A percentile compares a stretch with the other conserved stretches of the same genome.
These are phyloP conservation scores for Merluccius polli DNA, from an alignment of 2,797 vertebrate species.

Conservation along the genomic window DNA sequence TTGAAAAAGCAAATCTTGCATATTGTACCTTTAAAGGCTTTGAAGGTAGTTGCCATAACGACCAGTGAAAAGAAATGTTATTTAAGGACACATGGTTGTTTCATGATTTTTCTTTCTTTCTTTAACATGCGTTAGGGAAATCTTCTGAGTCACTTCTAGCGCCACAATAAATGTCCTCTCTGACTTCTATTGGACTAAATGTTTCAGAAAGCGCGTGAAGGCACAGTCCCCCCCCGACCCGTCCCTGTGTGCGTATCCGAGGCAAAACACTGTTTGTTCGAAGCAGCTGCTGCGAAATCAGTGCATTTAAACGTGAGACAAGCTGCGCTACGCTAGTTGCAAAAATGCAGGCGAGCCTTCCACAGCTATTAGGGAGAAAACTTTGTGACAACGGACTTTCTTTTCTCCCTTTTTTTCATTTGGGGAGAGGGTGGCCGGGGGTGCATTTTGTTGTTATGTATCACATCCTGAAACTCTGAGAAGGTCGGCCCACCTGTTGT, in stretches of 20 bases:
- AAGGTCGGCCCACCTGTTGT: slow-evolving; percentile 16
- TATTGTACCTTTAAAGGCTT: too few species aligned
- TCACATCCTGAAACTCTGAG: slow-evolving; percentile 12
- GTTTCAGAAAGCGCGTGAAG: too few species aligned
- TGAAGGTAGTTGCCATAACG: background rate
- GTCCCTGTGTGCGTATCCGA: too few species aligned
- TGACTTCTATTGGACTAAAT: background rate
- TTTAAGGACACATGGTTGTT: background rate
- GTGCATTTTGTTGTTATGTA: background rate
- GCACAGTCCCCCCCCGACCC: too few species aligned
- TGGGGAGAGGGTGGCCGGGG: background rate
- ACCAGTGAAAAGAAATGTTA: background rate
- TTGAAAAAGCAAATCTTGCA: too few species aligned
- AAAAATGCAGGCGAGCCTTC: background rate
- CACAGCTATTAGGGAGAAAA: too few species aligned
- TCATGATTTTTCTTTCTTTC: background rate
- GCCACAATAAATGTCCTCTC: background rate
- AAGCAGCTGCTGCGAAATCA: background rate
- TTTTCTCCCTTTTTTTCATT: background rate
- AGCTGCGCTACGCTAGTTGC: background rate
- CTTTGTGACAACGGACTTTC: too few species aligned
- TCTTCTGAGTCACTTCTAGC: too few species aligned
- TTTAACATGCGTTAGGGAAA: background rate
- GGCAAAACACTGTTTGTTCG: too few species aligned
- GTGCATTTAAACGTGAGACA: background rate